Evolutionary conservation across 2,113 vertebrate genomes (phyloP), one percentile per base, ranked within the genome.

Genomic region (Formicarius rufipectus): DNA sequence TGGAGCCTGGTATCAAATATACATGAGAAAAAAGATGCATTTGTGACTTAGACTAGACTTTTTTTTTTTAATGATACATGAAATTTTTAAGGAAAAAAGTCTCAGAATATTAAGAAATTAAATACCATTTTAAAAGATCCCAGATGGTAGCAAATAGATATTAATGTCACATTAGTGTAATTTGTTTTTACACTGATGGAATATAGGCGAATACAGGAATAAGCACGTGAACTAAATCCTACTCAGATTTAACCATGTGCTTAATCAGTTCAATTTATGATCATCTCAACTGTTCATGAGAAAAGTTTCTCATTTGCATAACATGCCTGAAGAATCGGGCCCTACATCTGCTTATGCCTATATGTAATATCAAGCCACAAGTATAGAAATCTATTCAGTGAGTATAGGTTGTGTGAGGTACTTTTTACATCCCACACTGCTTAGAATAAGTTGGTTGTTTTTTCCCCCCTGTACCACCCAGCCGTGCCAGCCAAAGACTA

Each of bases 1-100:
- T 98, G 98, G 98, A 98, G 97, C 98, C 98, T 97, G 91, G 97
- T 98, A 98, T 98, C 98, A 98, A 98, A 98, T 98, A 99, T 98
- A 98, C 98, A 98, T 98, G 98, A 98, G 98, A 97, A 98, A 98
- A 98, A 98, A 98, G 97, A 98, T 98, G 97, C 98, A 98, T 98
- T 98, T 98, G 97, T 98, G 98, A 98, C 97, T 98, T 98, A 97
- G 97, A 97, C 97, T 97, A 97, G 97, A 98, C 97, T 97, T 98
- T 98, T 97, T 98, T 97, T 47, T 97, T 98, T 96, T 97, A 97
- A 97, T 86, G 97, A 98, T 97, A 97, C 97, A 98, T 98, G 97
- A 98, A 97, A 98, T 95, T 98, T 98, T 98, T 97, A 97, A 97
- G 94, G 80, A 82, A 96, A 96, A 93, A 96, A 90, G 87, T 95